A percentile compares a stretch with the other conserved stretches of the same genome.
phyloP scores from a whole-genome alignment of 2,888 invertebrate species.

The Electrophaes corylata region DNA sequence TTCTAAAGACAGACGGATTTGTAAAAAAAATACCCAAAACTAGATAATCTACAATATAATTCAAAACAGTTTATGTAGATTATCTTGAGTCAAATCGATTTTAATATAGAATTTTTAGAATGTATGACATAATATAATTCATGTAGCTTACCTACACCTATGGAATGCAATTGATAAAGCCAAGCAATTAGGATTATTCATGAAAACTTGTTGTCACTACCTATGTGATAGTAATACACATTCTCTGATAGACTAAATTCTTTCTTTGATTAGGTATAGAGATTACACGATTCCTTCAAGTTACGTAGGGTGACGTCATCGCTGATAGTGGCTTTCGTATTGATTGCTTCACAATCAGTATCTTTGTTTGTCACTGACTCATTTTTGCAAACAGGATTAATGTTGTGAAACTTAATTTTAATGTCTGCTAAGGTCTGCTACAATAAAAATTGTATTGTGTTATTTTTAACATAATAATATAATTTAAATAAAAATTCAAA shows the following conservation, averaged over 20 bases:
- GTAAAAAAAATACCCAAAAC: neutral
- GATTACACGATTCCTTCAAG: slow-evolving; percentile 44
- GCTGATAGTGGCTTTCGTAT: slow-evolving; percentile 31
- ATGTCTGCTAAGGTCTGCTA: no score
- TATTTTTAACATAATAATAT: no score
- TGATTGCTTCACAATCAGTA: slow-evolving; percentile 16
- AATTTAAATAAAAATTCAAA: no score
- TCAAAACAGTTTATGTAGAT: neutral
- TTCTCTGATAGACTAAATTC: slow-evolving; percentile 64
- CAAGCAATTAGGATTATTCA: slow-evolving; percentile 32
- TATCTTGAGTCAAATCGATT: neutral
- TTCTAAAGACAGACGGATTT: neutral
- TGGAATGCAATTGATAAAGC: slow-evolving; percentile 27
- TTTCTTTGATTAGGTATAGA: slow-evolving; percentile 57
- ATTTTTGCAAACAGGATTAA: slow-evolving; percentile 11
- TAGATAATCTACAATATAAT: neutral
- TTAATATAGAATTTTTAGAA: neutral
- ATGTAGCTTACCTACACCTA: neutral
- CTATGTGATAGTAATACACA: neutral
- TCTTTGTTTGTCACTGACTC: slow-evolving; percentile 13
- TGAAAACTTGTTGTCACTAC: slow-evolving; percentile 32
- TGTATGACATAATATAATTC: slow-evolving; percentile 1
- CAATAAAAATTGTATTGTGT: no score
- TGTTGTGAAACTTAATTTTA: slow-evolving; percentile 13
- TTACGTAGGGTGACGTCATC: slow-evolving; percentile 45